phyloP scores from a whole-genome alignment of 2,113 vertebrate species.

The Ictalurus punctatus region DNA sequence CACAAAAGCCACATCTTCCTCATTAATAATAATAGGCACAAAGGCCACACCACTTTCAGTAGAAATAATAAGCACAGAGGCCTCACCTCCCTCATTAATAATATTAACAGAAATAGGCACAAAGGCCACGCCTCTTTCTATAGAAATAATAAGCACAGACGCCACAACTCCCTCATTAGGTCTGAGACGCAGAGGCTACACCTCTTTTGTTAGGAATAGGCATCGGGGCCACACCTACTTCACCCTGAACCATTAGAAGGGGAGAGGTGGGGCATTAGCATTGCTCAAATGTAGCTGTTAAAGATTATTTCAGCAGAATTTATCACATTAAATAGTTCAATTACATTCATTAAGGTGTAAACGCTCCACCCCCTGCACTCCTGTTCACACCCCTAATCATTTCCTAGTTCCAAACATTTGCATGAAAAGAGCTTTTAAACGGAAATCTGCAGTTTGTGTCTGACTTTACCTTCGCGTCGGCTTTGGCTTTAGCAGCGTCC shows the following conservation, averaged over 20 bases:
- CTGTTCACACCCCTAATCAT: neutral
- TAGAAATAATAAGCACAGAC: neutral
- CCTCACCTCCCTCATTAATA: neutral
- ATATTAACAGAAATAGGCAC: neutral
- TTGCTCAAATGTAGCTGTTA: too few species aligned
- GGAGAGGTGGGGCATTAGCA: neutral
- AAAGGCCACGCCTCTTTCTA: neutral
- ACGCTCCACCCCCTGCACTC: neutral
- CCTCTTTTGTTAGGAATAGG: too few species aligned
- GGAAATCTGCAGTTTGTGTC: neutral
- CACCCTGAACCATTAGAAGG: neutral
- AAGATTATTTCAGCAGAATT: neutral
- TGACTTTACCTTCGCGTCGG: constrained; percentile 75
- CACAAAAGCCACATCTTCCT: neutral
- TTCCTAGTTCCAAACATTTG: neutral
- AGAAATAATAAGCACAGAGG: neutral
- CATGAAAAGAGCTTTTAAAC: too few species aligned
- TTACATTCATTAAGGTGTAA: neutral
- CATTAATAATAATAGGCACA: neutral
- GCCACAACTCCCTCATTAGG: neutral
- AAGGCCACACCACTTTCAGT: too few species aligned
- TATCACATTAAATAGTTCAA: neutral
- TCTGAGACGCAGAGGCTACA: neutral
- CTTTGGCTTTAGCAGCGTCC: constrained; percentile 75
- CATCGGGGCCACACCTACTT: neutral